Conservation (phyloP, 2,888 invertebrate species). For the Lamellibrachia columna region DNA sequence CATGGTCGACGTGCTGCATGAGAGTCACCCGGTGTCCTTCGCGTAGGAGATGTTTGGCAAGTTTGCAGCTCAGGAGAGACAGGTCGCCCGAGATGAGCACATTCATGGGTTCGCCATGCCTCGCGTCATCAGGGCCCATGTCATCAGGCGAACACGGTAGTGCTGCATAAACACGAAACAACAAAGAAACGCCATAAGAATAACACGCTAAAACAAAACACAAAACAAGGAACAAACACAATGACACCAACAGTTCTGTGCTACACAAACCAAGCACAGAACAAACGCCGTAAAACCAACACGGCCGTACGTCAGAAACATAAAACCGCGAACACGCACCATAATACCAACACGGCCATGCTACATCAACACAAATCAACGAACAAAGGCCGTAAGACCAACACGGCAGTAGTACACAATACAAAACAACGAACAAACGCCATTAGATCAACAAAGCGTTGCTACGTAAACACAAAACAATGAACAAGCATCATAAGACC, state of each 20-base stretch:
- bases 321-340: no score
- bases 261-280: no score
- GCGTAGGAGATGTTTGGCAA: background rate
- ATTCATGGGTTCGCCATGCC: background rate
- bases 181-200: no score
- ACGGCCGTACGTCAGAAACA: no score
- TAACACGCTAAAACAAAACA: no score
- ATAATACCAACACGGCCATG: background rate
- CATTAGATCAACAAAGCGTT: background rate
- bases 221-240: no score
- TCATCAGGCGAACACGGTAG: background rate
- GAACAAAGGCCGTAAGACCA: no score
- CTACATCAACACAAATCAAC: background rate
- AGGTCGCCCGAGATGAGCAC: background rate
- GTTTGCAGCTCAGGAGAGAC: background rate
- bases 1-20: constrained; percentile 14
- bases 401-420: background rate
- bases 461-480: background rate
- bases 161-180: background rate
- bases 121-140: background rate
- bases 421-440: background rate
- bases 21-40: constrained; percentile 22
- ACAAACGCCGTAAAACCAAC: no score
- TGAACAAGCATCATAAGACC: background rate
- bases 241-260: no score